phyloP scores from a whole-genome alignment of 2,113 vertebrate species.

The Esox niger region DNA sequence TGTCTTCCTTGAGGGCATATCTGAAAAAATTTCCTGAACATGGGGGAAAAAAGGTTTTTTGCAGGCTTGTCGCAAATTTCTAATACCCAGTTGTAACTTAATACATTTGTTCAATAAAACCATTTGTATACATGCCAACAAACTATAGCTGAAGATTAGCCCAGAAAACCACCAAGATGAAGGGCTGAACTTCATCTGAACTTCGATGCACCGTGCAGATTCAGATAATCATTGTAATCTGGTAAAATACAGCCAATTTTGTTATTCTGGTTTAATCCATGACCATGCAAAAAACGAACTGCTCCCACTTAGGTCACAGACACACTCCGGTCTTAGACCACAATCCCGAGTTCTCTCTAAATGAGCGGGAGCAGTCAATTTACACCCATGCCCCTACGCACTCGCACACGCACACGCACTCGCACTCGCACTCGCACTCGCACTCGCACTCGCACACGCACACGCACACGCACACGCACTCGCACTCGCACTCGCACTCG shows the following conservation, averaged over 20 bases:
- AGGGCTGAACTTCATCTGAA: background rate
- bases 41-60: too few species aligned
- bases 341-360: too few species aligned
- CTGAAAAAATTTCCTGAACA: too few species aligned
- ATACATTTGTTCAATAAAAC: too few species aligned
- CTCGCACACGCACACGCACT: background rate
- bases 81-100: too few species aligned
- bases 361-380: slow-evolving; percentile 9
- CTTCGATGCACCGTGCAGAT: background rate
- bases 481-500: background rate
- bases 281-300: slow-evolving; percentile 56
- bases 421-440: background rate
- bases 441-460: slow-evolving; percentile 1
- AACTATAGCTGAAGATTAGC: background rate
- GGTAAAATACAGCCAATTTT: slow-evolving; percentile 44
- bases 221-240: slow-evolving; percentile 57
- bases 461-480: slow-evolving; percentile 4
- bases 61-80: too few species aligned
- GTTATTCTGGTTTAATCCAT: slow-evolving; percentile 51
- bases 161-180: background rate
- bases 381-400: slow-evolving; percentile 13
- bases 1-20: too few species aligned
- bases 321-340: slow-evolving; percentile 16
- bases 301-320: too few species aligned
- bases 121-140: too few species aligned